Evolutionary conservation across 2,888 invertebrate genomes (phyloP).

Genomic region (Parasteatoda lunata): DNA sequence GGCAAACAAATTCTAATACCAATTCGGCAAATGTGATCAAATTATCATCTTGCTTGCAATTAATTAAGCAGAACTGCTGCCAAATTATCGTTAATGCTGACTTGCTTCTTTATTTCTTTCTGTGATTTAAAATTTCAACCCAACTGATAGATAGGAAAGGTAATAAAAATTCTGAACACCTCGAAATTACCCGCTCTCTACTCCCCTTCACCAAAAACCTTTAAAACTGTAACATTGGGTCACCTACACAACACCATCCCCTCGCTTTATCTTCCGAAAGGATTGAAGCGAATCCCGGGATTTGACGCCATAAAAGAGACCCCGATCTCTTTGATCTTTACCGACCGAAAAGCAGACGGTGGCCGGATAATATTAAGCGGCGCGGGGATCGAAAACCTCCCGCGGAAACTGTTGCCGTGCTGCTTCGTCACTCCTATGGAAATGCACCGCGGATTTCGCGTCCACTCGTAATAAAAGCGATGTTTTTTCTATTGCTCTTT

Average conservation of each 20-base stretch:
- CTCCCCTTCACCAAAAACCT: not conserved
- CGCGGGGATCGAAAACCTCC: constrained; percentile 4
- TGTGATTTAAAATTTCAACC: not conserved
- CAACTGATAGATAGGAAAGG: not conserved
- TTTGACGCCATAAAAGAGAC: constrained; percentile 64
- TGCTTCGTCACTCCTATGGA: constrained; percentile 19
- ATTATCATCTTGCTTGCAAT: not conserved
- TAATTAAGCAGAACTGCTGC: not conserved
- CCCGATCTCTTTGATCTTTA: constrained; percentile 51
- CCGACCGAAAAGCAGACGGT: constrained; percentile 26
- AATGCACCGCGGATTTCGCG: constrained; percentile 4
- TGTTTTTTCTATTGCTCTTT: not conserved
- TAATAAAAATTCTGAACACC: constrained; percentile 28
- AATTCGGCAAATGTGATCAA: not conserved
- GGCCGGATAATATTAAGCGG: not conserved
- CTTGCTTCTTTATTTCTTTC: not conserved
- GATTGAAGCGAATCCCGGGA: constrained; percentile 56
- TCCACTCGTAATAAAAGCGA: not conserved
- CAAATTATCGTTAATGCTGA: not conserved
- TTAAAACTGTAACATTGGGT: constrained; percentile 8
- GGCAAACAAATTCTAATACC: not conserved
- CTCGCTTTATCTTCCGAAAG: constrained; percentile 34
- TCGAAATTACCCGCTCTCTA: not conserved
- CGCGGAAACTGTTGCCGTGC: not conserved
- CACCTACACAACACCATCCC: constrained; percentile 26